Conservation (phyloP, 2,113 vertebrate genomes). For the Coptodon rendalli region DNA sequence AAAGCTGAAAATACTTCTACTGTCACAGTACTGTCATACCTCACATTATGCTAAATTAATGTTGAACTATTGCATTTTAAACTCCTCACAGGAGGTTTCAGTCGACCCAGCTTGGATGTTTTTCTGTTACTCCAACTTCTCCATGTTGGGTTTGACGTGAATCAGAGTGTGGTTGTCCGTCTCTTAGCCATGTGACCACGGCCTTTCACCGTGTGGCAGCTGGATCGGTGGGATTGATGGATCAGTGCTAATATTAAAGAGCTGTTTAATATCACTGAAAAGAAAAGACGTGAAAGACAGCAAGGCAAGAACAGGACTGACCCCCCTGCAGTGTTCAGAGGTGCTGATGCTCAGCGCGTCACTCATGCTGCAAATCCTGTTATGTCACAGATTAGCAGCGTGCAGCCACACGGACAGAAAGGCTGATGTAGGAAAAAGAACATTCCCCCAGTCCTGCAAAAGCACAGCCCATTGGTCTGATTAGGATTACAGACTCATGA, state of each 20-base stretch:
- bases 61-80: too few species aligned
- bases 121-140: neutral
- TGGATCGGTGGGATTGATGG: neutral
- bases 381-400: conserved; percentile 39
- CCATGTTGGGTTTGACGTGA: neutral
- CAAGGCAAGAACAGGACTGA: neutral
- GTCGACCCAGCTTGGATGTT: neutral
- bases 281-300: neutral
- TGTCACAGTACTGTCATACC: too few species aligned
- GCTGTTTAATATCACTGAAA: neutral
- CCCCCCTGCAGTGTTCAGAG: neutral
- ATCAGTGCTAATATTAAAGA: rapidly evolving
- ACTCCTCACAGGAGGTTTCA: rapidly evolving
- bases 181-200: neutral
- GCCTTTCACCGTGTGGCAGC: rapidly evolving
- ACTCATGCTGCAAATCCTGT: conserved; percentile 10
- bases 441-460: neutral
- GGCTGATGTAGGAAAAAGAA: neutral
- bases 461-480: conserved; percentile 17
- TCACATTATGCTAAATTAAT: too few species aligned
- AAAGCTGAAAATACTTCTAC: too few species aligned
- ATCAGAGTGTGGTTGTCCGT: neutral
- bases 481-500: neutral
- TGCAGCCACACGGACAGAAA: neutral
- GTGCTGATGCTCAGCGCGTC: neutral